Percentiles rank a stretch among this genome's conserved stretches.
phyloP scores from a whole-genome alignment of 2,888 invertebrate genomes.

The Syritta pipiens region DNA sequence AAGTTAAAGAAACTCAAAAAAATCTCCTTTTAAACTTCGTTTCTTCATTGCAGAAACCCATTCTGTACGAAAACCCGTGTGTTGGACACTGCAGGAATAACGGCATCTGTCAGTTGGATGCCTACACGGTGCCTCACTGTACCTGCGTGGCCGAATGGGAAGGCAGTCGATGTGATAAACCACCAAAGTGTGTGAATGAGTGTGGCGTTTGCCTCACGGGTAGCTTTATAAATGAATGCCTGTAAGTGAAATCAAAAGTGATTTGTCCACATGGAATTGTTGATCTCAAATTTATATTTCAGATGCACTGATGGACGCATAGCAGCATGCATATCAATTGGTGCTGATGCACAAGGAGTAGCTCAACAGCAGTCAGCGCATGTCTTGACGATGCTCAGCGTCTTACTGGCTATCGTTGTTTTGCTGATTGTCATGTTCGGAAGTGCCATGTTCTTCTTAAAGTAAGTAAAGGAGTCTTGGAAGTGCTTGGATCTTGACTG shows the following conservation, averaged over 20 bases:
- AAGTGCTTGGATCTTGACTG: not conserved
- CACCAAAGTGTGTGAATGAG: conserved; percentile 76
- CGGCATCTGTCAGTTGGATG: conserved; percentile 82
- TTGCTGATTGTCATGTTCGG: conserved; percentile 75
- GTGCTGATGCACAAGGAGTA: conserved; percentile 76
- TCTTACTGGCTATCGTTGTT: conserved; percentile 74
- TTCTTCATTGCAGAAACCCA: conserved; percentile 77
- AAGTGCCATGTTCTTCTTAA: conserved; percentile 77
- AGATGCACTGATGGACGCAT: conserved; percentile 75
- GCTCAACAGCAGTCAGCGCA: conserved; percentile 72
- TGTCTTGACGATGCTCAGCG: conserved; percentile 75
- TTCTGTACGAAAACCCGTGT: conserved; percentile 84
- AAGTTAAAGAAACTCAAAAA: not conserved
- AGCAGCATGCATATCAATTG: conserved; percentile 77
- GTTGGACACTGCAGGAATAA: conserved; percentile 81
- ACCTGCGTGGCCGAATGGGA: conserved; percentile 82
- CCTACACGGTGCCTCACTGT: conserved; percentile 80
- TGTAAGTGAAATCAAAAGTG: conserved; percentile 73
- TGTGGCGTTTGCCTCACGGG: conserved; percentile 77
- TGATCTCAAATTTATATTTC: conserved; percentile 41
- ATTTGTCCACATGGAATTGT: not conserved
- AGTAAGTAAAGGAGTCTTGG: conserved; percentile 75
- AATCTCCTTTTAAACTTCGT: conserved; percentile 14
- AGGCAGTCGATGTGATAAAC: conserved; percentile 81
- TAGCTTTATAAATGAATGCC: conserved; percentile 78